Base-by-base conservation (phyloP, 2,888 invertebrate species). In the Patella pellucida region DNA sequence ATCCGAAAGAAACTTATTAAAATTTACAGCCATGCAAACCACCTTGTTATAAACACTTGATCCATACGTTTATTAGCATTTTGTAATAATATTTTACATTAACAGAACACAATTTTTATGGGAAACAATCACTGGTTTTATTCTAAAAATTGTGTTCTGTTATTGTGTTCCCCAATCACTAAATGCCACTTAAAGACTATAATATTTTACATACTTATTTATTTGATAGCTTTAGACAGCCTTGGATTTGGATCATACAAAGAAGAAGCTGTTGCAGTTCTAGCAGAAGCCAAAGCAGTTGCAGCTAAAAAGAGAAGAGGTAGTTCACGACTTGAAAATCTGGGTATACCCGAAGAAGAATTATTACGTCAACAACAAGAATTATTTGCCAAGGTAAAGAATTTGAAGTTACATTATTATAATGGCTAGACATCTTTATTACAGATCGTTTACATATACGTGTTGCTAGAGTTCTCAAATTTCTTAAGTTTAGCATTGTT, bases 311-410 rank as follows among this genome's bases (percentile, higher is more conserved):
- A 89, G 82, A 93, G 98, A 88, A 93, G 98, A 81, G 97, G 98
- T 90, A 98, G 98, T 87, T 98, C 98, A 16, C 93, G 98, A 77
- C 93, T 99, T 75, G 99, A 99, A 92, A 98, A 99, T 92, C 93
- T 99, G 76, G 99, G 99, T 3, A 99, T 99, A 87, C 99, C 99
- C 1, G 99, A 99, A 91, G 99, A 99, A 90, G 98, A 99, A 91
- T 92, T 99, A 31, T 92, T 98, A 67, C 93, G 97, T 75, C 98
- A 99, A 89, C 99, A 99, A 88, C 98, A 99, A 91, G 98, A 97
- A 92, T 92, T 99, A 31, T 99, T 99, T 93, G 98, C 98, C 11
- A 97, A 96, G 91, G 93, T 92, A 75, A 73, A 79, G 71, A 41
- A 41, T 41, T 41, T 41, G 41, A 51, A 16, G 41, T 23, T 50